A percentile compares a stretch with the other conserved stretches of the same genome.
Conservation (phyloP, 2,113 vertebrate genomes). For the Vicugna pacos region DNA sequence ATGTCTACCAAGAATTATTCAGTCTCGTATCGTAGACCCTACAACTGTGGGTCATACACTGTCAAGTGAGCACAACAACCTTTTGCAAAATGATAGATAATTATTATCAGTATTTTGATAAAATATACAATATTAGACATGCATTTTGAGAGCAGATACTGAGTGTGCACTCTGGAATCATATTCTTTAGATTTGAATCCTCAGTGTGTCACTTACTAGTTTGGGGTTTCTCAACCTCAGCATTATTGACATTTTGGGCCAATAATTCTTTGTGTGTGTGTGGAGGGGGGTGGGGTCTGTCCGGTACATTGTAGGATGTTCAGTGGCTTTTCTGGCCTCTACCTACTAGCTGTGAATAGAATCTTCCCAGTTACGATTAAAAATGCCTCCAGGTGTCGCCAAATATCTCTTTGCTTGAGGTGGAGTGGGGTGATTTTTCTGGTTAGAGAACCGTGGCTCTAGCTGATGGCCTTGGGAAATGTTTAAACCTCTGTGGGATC, state of each 20-base stretch:
- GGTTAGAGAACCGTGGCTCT: not conserved
- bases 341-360: not conserved
- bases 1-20: not conserved
- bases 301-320: not conserved
- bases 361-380: not conserved
- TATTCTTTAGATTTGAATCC: not conserved
- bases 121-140: not conserved
- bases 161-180: not conserved
- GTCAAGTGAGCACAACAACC: not conserved
- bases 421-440: accelerated
- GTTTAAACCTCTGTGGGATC: not conserved
- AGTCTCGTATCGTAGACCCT: not conserved
- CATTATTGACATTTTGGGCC: not conserved
- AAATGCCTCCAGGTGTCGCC: not conserved
- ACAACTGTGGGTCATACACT: not conserved
- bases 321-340: not conserved
- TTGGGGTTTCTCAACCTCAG: not conserved
- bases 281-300: not conserved
- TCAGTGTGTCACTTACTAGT: not conserved
- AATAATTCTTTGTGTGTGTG: not conserved
- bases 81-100: not conserved
- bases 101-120: not conserved
- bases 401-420: not conserved
- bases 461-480: not conserved
- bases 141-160: not conserved